Evolutionary conservation across 2,888 invertebrate species (phyloP).

Genomic region (Thereva nobilitata): DNA sequence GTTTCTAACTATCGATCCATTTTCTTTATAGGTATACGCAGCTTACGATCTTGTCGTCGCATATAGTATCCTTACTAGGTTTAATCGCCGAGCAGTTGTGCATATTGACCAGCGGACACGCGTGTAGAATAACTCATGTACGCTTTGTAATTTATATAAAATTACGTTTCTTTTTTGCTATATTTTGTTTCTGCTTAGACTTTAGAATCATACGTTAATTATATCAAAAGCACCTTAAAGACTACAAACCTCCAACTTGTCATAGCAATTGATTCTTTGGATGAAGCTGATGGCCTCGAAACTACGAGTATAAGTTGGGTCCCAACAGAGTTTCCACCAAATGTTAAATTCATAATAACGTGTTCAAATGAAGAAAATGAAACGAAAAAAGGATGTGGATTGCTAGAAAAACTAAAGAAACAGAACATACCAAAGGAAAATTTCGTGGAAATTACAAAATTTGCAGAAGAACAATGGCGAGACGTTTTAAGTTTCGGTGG

Average conservation of each 20-base stretch:
- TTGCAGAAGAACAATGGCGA: slow-evolving; percentile 55
- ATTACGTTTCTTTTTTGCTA: slow-evolving; percentile 56
- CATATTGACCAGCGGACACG: too few relatives aligned
- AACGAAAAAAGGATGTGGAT: slow-evolving; percentile 35
- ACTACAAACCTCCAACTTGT: slow-evolving; percentile 63
- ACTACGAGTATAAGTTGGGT: slow-evolving; percentile 70
- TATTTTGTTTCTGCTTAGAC: slow-evolving; percentile 61
- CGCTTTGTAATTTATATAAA: slow-evolving; percentile 66
- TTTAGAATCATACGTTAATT: slow-evolving; percentile 69
- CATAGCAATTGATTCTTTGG: slow-evolving; percentile 77
- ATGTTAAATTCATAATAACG: slow-evolving; percentile 72
- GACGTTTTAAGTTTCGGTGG: slow-evolving; percentile 55
- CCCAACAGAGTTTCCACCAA: slow-evolving; percentile 71
- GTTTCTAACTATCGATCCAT: too few relatives aligned
- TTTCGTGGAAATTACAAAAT: slow-evolving; percentile 52
- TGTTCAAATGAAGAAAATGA: neutral
- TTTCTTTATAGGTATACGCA: too few relatives aligned
- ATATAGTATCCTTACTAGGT: too few relatives aligned
- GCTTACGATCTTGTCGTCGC: too few relatives aligned
- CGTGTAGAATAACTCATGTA: slow-evolving; percentile 50
- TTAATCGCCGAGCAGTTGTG: too few relatives aligned
- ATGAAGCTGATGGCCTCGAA: slow-evolving; percentile 61
- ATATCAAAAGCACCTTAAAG: slow-evolving; percentile 58
- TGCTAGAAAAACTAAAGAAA: slow-evolving; percentile 45
- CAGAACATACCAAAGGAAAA: slow-evolving; percentile 50